Evolutionary conservation across 2,888 invertebrate species (phyloP), one percentile per base, ranked within the genome.

Genomic region (Shargacucullia verbasci): DNA sequence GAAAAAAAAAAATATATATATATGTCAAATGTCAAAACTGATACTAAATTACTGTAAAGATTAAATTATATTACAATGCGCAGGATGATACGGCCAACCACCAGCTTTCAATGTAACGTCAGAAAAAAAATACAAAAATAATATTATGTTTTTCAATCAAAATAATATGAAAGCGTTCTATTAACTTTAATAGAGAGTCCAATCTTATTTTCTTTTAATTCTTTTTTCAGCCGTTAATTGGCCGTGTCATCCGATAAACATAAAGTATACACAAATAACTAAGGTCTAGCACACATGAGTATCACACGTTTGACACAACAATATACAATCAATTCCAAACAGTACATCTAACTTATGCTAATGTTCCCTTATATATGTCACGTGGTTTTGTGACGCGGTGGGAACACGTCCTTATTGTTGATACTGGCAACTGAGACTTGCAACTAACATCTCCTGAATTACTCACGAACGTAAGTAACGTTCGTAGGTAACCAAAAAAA

Each of bases 251-350:
- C 52, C 25, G 3, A 38, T 54, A 69, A 66, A 55, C n/a, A 63
- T 73, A 78, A 29, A 4, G 20, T 20, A 70, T 60, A 72, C 72
- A 64, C 75, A 73, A 60, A 82, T 68, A 73, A 81, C 74, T 78
- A 73, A 73, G n/a, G n/a, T 73, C 68, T 80, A 86, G 83, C 86
- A 87, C 82, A 82, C 79, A 68, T 82, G 81, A 83, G 80, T 85
- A 87, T 84, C 86, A 87, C 87, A 85, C 85, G 73, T 78, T 66
- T 74, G 81, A 75, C 70, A 73, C 61, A 74, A 78, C 70, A 67
- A 64, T 62, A 70, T 64, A 76, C 77, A 77, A 58, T 67, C 78
- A 82, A 73, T 71, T 80, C 81, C 76, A 78, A 78, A 78, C 67
- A 69, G 48, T 82, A 78, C 61, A 10, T 54, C 66, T 77, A 77